These are phyloP conservation scores for Apteryx mantelli DNA, from an alignment of 2,113 vertebrate genomes.

Conservation along the genomic window DNA sequence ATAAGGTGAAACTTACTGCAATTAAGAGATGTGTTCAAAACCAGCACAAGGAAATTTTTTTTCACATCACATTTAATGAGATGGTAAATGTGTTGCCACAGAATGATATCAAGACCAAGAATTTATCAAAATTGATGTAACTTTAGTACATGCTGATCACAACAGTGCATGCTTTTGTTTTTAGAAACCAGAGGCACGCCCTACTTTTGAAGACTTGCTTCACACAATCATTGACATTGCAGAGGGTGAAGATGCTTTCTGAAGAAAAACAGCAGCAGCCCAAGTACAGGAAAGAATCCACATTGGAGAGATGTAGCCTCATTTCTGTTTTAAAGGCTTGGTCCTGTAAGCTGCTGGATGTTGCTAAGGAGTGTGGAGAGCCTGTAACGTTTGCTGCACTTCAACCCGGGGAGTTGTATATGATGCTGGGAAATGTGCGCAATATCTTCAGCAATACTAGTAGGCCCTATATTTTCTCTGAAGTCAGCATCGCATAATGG, in stretches of 20 bases:
- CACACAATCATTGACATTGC: constrained; percentile 75
- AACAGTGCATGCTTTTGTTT: constrained; percentile 30
- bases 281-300: background rate
- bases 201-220: constrained; percentile 79
- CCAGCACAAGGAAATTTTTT: background rate
- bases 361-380: background rate
- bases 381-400: background rate
- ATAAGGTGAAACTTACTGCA: background rate
- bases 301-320: background rate
- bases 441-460: background rate
- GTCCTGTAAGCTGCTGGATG: background rate
- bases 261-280: constrained; percentile 27
- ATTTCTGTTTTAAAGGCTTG: background rate
- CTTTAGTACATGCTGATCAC: background rate
- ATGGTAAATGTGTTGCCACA: background rate
- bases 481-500: background rate
- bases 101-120: background rate
- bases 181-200: constrained; percentile 82
- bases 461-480: background rate
- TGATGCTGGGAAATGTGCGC: background rate
- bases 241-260: constrained; percentile 77
- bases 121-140: background rate
- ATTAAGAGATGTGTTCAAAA: background rate
- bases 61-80: background rate
- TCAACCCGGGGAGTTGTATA: background rate